Evolutionary conservation across 2,113 vertebrate species (phyloP).

Genomic region (Diglossa brunneiventris): DNA sequence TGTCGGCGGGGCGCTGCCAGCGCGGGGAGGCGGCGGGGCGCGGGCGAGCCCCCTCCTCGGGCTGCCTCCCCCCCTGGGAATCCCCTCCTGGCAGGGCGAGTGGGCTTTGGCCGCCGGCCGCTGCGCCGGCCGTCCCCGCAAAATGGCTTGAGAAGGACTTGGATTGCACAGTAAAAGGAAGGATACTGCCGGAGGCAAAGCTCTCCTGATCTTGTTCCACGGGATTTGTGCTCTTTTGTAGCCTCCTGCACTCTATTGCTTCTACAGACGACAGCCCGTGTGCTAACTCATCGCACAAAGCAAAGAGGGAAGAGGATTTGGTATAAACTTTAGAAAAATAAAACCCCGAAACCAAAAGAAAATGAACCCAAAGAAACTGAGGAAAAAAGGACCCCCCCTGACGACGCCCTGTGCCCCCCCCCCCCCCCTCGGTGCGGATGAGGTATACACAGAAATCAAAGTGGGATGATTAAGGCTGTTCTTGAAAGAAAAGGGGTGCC

Average conservation of each 20-base stretch:
- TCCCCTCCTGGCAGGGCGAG: background rate
- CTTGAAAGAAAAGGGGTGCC: slow-evolving; percentile 80
- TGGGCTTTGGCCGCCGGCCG: background rate
- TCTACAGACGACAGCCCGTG: slow-evolving; percentile 76
- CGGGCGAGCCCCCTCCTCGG: background rate
- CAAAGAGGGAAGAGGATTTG: slow-evolving; percentile 76
- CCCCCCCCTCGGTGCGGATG: slow-evolving; percentile 61
- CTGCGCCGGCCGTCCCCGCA: slow-evolving; percentile 40
- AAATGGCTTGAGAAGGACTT: slow-evolving; percentile 82
- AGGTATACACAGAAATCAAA: slow-evolving; percentile 92
- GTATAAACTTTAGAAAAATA: slow-evolving; percentile 69
- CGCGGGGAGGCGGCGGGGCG: background rate
- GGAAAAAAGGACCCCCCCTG: background rate
- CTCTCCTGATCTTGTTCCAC: slow-evolving; percentile 78
- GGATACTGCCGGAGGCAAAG: slow-evolving; percentile 75
- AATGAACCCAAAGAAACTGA: slow-evolving; percentile 62
- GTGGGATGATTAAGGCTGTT: slow-evolving; percentile 92
- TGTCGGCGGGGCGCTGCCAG: background rate
- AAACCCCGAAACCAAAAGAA: slow-evolving; percentile 62
- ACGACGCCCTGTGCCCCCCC: background rate
- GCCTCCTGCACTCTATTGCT: slow-evolving; percentile 98
- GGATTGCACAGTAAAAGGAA: slow-evolving; percentile 81
- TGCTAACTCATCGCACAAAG: slow-evolving; percentile 78
- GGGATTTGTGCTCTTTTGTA: slow-evolving; percentile 90
- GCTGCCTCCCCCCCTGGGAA: background rate